Percentiles rank a stretch among this genome's conserved stretches.
Conservation (phyloP, 2,888 invertebrate species). For the Portevinia maculata region DNA sequence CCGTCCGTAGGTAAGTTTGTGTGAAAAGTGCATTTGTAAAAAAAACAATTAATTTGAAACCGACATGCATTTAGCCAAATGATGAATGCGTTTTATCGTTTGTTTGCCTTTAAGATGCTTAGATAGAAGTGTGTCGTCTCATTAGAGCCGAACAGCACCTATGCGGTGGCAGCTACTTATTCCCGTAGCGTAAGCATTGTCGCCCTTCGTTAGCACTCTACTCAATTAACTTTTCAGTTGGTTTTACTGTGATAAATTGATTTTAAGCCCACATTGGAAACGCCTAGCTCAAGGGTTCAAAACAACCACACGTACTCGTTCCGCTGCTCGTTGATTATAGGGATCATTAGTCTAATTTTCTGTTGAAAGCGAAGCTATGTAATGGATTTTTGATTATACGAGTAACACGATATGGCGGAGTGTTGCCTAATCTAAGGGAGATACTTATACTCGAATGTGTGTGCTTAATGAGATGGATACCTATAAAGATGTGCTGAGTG, state of each 20-base stretch:
- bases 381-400: conserved; percentile 66
- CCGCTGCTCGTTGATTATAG: conserved; percentile 16
- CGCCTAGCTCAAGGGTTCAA: too few species aligned
- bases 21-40: conserved; percentile 48
- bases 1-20: conserved; percentile 4
- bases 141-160: conserved; percentile 24
- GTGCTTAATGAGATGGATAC: conserved; percentile 22
- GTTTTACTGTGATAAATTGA: conserved; percentile 58
- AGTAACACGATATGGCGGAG: conserved; percentile 28
- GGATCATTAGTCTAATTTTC: conserved; percentile 54
- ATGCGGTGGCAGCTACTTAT: conserved; percentile 37
- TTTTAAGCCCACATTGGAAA: too few species aligned
- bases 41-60: conserved; percentile 46
- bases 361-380: conserved; percentile 38
- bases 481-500: conserved; percentile 32
- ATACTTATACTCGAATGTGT: neutral
- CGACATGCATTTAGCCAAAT: conserved; percentile 47
- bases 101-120: conserved; percentile 61
- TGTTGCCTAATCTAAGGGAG: conserved; percentile 10
- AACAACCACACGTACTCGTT: too few species aligned
- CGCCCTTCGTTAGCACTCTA: conserved; percentile 59
- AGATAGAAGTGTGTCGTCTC: conserved; percentile 37
- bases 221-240: conserved; percentile 64
- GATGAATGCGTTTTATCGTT: conserved; percentile 56
- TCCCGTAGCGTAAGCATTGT: neutral